Conservation (phyloP, 2,797 vertebrate species). For the Mionectes olivaceus region DNA sequence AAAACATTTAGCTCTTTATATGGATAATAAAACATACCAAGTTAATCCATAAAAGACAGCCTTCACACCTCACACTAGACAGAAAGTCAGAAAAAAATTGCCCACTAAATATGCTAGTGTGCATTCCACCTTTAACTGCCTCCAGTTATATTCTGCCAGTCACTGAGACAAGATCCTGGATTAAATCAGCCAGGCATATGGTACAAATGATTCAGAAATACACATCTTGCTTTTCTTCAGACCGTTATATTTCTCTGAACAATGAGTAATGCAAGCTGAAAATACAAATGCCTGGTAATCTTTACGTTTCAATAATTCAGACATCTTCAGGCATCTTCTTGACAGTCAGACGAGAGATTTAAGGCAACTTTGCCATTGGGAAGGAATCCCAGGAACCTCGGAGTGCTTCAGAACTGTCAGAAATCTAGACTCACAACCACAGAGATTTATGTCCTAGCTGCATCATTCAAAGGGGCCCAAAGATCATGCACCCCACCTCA, state of each 20-base stretch:
- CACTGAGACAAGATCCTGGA: not conserved
- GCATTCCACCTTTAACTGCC: not conserved
- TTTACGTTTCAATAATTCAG: not conserved
- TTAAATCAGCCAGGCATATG: not conserved
- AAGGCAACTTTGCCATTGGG: not conserved
- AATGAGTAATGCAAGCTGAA: not conserved
- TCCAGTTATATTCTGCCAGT: not conserved
- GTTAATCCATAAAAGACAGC: not conserved
- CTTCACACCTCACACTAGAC: not conserved
- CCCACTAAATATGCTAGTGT: not conserved
- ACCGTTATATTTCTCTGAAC: not conserved
- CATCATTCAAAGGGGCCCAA: not conserved
- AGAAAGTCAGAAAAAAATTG: not conserved
- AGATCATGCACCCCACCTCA: not conserved
- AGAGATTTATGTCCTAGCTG: not conserved
- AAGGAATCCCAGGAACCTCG: not conserved
- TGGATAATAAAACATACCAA: not conserved
- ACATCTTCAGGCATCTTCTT: not conserved
- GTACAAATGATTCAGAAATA: not conserved
- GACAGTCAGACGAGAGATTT: not conserved
- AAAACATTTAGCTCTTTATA: constrained; percentile 2
- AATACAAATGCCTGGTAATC: not conserved
- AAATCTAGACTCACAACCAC: rapidly evolving
- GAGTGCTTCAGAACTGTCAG: not conserved
- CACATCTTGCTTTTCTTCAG: not conserved